Conservation (phyloP, 2,113 vertebrate genomes). For the Anser brachyrhynchus region DNA sequence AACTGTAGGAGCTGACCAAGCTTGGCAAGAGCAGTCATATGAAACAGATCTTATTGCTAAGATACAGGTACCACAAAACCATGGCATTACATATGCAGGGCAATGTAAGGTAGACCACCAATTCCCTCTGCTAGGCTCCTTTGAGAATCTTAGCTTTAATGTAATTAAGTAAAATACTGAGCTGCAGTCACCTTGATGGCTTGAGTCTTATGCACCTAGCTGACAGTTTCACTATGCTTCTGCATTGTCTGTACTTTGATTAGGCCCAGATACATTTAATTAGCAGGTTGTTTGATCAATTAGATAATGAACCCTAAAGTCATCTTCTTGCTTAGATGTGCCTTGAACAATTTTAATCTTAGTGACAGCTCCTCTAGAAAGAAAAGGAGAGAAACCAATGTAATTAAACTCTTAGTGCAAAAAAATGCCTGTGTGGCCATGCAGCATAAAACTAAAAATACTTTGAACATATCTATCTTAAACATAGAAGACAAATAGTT, state of each 20-base stretch:
- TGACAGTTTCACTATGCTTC: slow-evolving; percentile 51
- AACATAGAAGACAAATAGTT: neutral
- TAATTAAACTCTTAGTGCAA: slow-evolving; percentile 48
- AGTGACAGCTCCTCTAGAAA: neutral
- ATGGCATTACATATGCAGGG: neutral
- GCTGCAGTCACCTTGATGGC: neutral
- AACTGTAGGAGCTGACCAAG: neutral
- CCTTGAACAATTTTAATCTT: slow-evolving; percentile 68
- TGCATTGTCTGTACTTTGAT: slow-evolving; percentile 69
- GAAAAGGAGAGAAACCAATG: neutral
- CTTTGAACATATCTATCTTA: neutral
- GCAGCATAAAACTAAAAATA: neutral
- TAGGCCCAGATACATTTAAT: slow-evolving; percentile 77
- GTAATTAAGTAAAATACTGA: slow-evolving; percentile 31
- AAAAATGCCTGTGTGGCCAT: neutral
- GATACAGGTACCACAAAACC: neutral
- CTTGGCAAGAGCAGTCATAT: neutral
- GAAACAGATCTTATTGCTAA: neutral
- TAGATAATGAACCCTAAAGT: slow-evolving; percentile 74
- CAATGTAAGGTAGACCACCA: accelerated
- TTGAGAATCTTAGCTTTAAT: neutral
- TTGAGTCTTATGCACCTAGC: neutral
- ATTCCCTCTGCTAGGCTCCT: neutral
- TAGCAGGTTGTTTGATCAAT: slow-evolving; percentile 74
- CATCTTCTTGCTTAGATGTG: slow-evolving; percentile 71